phyloP scores from a whole-genome alignment of 2,797 vertebrate genomes.

The Etheostoma perlongum region DNA sequence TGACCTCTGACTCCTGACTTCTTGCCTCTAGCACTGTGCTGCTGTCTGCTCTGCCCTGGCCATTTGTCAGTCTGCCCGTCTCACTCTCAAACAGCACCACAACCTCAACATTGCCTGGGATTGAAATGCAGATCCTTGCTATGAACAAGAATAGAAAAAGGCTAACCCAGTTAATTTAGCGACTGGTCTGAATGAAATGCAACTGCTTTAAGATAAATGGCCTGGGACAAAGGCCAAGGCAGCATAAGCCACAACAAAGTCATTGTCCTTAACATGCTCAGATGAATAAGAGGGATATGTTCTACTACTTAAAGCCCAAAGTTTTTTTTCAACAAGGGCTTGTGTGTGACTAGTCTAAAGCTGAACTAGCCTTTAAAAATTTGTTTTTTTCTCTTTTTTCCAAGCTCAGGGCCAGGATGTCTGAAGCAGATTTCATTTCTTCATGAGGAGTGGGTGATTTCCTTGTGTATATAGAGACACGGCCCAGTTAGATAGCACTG shows the following conservation, averaged over 20 bases:
- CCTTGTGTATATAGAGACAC: constrained; percentile 75
- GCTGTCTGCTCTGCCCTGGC: constrained; percentile 36
- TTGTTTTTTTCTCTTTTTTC: constrained; percentile 41
- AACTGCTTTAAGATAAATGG: constrained; percentile 62
- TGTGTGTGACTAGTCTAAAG: constrained; percentile 51
- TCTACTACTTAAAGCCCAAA: constrained; percentile 58
- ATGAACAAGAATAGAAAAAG: constrained; percentile 12
- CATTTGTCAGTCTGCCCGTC: constrained; percentile 36
- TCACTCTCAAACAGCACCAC: constrained; percentile 24
- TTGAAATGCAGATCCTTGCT: constrained; percentile 3
- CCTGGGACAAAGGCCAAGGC: constrained; percentile 60
- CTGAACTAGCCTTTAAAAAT: constrained; percentile 62
- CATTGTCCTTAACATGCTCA: constrained; percentile 63
- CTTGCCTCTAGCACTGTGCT: constrained; percentile 48
- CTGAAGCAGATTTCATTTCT: constrained; percentile 74
- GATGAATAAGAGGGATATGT: constrained; percentile 68
- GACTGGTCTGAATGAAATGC: constrained; percentile 62
- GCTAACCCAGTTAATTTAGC: constrained; percentile 13
- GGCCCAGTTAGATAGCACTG: constrained; percentile 78
- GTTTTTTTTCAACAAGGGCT: constrained; percentile 40
- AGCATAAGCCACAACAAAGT: constrained; percentile 67
- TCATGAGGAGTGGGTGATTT: constrained; percentile 74
- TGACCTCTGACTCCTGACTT: constrained; percentile 69
- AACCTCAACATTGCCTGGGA: constrained; percentile 1
- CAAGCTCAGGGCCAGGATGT: constrained; percentile 69